Base-by-base conservation (phyloP, 2,888 invertebrate genomes). In the Argyra leucocephala region DNA sequence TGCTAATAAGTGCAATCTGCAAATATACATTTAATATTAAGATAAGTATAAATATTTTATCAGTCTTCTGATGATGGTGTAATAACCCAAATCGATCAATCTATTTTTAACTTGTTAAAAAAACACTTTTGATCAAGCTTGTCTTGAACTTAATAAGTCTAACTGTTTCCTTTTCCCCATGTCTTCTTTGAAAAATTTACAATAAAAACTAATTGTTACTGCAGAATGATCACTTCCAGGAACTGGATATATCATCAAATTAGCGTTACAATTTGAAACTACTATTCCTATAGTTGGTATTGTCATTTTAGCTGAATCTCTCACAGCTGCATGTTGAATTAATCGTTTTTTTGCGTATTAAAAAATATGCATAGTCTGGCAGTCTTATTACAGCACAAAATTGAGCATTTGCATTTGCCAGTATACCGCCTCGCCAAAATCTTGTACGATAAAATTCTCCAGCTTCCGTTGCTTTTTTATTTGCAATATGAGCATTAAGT, bases 211-310 rank as follows among this genome's bases (percentile, higher is more conserved):
- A 63, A 96, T 82, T 4, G 97, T 83, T 2, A 80, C 79, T 0
- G 89, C 87, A 0, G 93, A 85, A 78, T 99, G 99, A 79, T 99
- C 99, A 81, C 99, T 99, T 0, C 96, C 98, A 1, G 99, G 98
- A 2, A 99, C 87, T 0, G 98, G 96, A 78, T 97, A 99, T 0
- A 96, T 94, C 48, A 99, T 87, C 58, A 96, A 81, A 78, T 92
- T 91, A 0, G 98, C 98, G 81, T 96, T 91, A 74, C 93, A 91
- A 79, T 98, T 96, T 0, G 89, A 88, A 76, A 97, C 96, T 0
- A 94, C 91, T 70, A 97, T 86, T 2, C 91, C 96, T 65, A 96
- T 83, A 0, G 91, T 90, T 0, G 94, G 92, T 76, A 95, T 94
- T 22, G 87, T 82, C 90, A 96, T 88, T 83, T 97, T 97, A 1